phyloP scores from a whole-genome alignment of 64 coral and sea anemone genomes.

The Catalaphyllia jardinei region DNA sequence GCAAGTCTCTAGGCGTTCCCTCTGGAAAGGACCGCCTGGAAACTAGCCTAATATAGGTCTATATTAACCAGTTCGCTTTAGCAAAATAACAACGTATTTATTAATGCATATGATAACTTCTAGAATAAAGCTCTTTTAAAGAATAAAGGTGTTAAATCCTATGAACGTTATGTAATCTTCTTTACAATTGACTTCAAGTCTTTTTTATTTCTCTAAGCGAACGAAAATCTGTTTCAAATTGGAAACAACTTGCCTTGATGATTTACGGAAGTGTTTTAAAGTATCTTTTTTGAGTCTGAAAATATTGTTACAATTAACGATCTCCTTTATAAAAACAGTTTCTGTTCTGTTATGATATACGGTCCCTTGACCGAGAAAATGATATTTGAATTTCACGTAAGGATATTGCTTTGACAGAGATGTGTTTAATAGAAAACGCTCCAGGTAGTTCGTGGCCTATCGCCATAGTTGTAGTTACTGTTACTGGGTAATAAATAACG shows the following conservation, averaged over 20 bases:
- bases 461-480: not conserved
- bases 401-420: not conserved
- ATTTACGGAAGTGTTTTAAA: no score
- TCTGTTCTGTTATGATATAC: not conserved
- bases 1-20: no score
- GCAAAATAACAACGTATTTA: constrained; percentile 11
- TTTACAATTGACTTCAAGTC: not conserved
- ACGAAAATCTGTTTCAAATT: not conserved
- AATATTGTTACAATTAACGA: no score
- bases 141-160: not conserved
- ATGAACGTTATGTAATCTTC: not conserved
- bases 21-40: no score
- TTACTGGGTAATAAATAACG: not conserved
- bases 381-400: not conserved
- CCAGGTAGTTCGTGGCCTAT: not conserved
- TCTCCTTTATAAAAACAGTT: not conserved
- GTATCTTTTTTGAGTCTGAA: no score
- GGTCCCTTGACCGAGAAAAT: not conserved
- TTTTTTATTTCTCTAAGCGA: not conserved
- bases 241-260: no score
- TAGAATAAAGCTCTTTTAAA: not conserved
- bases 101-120: constrained; percentile 17
- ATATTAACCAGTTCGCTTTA: not conserved
- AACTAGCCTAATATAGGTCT: no score
- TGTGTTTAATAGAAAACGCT: not conserved